Percentiles rank a stretch among this genome's conserved stretches.
phyloP scores from a whole-genome alignment of 1,140 invertebrate species.

The Protaetia brevitarsis region DNA sequence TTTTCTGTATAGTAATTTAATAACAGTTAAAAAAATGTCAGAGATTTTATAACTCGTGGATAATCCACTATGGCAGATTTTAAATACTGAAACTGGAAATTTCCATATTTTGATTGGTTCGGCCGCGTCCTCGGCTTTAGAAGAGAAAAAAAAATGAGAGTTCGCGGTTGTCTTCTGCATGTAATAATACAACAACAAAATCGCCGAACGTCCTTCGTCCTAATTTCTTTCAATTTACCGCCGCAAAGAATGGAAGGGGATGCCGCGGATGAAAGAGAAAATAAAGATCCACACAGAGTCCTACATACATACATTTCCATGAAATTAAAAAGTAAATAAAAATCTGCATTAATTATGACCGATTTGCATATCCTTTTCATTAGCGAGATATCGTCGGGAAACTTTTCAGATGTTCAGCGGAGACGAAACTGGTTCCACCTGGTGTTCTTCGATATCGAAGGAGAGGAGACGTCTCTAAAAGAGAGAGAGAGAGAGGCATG shows the following conservation, averaged over 20 bases:
- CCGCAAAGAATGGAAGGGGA: not conserved
- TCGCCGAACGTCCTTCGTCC: too few species aligned
- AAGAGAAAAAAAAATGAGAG: not conserved
- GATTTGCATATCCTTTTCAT: constrained; percentile 5
- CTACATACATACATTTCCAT: constrained; percentile 11
- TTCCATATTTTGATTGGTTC: constrained; percentile 15
- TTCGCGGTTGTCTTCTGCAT: too few species aligned
- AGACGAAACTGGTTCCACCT: not conserved
- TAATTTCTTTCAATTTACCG: too few species aligned
- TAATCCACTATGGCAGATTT: not conserved
- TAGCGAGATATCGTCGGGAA: not conserved
- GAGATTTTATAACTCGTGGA: not conserved
- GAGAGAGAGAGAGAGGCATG: not conserved
- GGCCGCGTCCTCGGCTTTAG: not conserved
- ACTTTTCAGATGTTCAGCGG: not conserved
- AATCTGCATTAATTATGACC: constrained; percentile 18
- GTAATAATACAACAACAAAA: too few species aligned
- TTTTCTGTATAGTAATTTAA: too few species aligned
- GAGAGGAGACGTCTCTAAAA: too few species aligned
- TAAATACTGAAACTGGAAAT: not conserved
- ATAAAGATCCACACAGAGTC: not conserved
- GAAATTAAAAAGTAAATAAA: constrained; percentile 21
- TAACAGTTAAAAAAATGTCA: not conserved
- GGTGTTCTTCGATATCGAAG: not conserved
- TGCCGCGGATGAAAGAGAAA: constrained; percentile 3